Evolutionary conservation across 1,140 invertebrate genomes (phyloP), one percentile per base, ranked within the genome.

Genomic region (Drosophila subpulchrella): DNA sequence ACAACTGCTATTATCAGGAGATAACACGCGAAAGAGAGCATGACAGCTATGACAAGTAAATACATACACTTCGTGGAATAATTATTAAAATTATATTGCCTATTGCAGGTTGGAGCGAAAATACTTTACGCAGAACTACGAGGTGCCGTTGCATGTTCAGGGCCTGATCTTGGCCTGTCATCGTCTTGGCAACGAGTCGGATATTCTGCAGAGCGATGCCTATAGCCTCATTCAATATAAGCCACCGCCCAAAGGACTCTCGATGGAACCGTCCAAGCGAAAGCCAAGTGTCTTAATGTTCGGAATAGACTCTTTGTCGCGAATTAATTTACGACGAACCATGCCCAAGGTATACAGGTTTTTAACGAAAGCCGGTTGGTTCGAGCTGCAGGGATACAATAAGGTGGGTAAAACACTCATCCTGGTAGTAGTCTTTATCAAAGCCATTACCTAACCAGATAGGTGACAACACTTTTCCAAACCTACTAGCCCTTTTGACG

Each of bases 391-490:
- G 36, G 88, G 86, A 3, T 91, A 90, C 54, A 91, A 83, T 39
- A 91, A 91, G 70, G 88, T 88, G 4, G 32, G 0, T n/a, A 10
- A 12, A 15, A 12, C 27, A 11, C 36, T 3, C 15, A 10, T 3
- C 32, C 8, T 1, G 8, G 13, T 36, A 41, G 27, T 32, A 12
- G 8, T 10, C 32, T 34, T 10, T 0, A 10, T 34, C 8, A 34
- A 34, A 17, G 6, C 38, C 17, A 15, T 4, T 2, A 27, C 3
- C 17, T 39, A 60, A 85, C 80, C 41, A 94, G 94, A 91, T 94
- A 54, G 96, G 94, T 0, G 96, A 96, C 67, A 97, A 97, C 63
- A 97, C 96, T 0, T 97, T 96, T 86, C 96, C 96, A 0, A 97
- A 97, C 92, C 78, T 97, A 15, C 95, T 97, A 93, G 95, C 96